Evolutionary conservation across 1,140 invertebrate genomes (phyloP).

Genomic region (Gonatopus flavifemur): DNA sequence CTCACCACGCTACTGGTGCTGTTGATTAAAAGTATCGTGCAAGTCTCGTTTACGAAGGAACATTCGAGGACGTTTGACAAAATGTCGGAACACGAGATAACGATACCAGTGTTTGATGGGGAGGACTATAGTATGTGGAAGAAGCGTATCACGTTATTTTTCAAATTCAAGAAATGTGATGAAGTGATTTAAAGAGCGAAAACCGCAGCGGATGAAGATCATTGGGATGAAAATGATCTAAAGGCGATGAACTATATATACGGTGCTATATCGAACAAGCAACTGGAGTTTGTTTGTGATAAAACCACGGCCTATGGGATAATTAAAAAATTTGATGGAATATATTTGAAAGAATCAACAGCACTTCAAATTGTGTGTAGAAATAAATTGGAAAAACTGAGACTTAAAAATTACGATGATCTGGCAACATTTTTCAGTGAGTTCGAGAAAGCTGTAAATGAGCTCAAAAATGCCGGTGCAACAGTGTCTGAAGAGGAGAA

Average conservation of each 20-base stretch:
- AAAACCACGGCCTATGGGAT: constrained; percentile 1
- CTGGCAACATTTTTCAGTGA: constrained; percentile 24
- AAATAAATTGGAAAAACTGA: constrained; percentile 11
- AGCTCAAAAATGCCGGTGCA: constrained; percentile 35
- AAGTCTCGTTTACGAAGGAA: too few relatives aligned
- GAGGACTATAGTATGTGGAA: constrained; percentile 4
- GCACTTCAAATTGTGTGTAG: constrained; percentile 10
- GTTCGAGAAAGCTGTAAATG: constrained; percentile 33
- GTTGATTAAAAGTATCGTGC: too few relatives aligned
- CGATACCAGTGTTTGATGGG: constrained; percentile 6
- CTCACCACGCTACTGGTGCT: too few relatives aligned
- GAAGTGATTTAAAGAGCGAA: constrained; percentile 4
- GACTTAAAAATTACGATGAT: constrained; percentile 13
- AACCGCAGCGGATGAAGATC: constrained; percentile 1
- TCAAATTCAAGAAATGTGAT: constrained; percentile 21
- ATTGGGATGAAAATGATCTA: constrained; percentile 12
- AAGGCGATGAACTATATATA: constrained; percentile 10
- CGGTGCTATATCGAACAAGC: constrained; percentile 15
- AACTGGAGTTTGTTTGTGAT: constrained; percentile 10
- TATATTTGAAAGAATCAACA: constrained; percentile 9
- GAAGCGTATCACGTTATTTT: neutral
- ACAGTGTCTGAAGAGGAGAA: constrained; percentile 37
- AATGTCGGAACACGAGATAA: too few relatives aligned
- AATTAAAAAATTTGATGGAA: constrained; percentile 9
- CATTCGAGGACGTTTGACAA: too few relatives aligned